Percentiles rank a stretch among this genome's conserved stretches.
phyloP scores from a whole-genome alignment of 2,113 vertebrate species.

The Murina feae region DNA sequence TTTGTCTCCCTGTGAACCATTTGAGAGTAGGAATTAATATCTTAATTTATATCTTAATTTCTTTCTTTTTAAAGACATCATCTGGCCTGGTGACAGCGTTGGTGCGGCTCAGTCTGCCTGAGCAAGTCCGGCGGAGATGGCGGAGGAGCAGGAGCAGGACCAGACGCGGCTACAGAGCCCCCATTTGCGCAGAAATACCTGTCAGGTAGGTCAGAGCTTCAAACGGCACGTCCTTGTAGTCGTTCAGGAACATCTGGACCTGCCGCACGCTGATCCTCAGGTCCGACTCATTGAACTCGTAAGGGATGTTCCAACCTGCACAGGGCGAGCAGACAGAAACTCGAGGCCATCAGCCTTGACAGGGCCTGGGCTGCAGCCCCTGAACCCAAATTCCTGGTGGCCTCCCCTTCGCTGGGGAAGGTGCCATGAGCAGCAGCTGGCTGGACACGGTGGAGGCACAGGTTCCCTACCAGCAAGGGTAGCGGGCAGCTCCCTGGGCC shows the following conservation, averaged over 20 bases:
- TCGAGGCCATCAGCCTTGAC: too few species aligned
- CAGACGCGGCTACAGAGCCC: not conserved
- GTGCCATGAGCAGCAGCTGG: too few species aligned
- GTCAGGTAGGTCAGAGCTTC: conserved; percentile 92
- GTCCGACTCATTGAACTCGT: conserved; percentile 96
- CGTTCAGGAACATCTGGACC: conserved; percentile 95
- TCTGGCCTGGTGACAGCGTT: not conserved
- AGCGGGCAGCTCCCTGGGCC: too few species aligned
- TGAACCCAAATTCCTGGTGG: too few species aligned
- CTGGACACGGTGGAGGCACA: too few species aligned
- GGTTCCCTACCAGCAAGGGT: too few species aligned
- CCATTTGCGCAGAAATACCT: conserved; percentile 77
- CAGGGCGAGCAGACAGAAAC: not conserved
- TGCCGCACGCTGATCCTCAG: conserved; percentile 92
- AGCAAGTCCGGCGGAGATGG: not conserved
- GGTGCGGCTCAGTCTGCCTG: not conserved
- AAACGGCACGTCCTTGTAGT: conserved; percentile 90
- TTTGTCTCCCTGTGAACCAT: not conserved
- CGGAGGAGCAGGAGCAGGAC: not conserved
- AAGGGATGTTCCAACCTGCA: conserved; percentile 96
- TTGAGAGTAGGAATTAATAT: not conserved
- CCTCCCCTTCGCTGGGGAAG: too few species aligned
- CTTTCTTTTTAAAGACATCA: not conserved
- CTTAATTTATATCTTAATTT: not conserved
- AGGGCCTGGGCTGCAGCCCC: too few species aligned